A percentile compares a stretch with the other conserved stretches of the same genome.
phyloP scores from a whole-genome alignment of 2,797 vertebrate species.

The Paratrypauchen microcephalus region DNA sequence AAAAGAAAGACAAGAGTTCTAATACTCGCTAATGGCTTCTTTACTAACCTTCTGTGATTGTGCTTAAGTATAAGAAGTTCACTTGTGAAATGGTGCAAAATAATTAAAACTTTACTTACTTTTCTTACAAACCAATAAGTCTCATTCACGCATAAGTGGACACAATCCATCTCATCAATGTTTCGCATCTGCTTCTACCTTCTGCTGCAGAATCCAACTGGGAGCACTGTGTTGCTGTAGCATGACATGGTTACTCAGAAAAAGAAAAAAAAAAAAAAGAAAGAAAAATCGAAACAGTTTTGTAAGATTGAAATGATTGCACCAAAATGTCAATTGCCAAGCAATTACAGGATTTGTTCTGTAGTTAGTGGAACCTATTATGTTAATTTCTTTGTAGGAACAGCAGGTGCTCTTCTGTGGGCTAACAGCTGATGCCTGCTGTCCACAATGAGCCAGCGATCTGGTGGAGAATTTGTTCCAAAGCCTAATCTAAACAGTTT shows the following conservation, averaged over 20 bases:
- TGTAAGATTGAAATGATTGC: not conserved
- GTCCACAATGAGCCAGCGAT: conserved; percentile 1
- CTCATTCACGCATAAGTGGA: not conserved
- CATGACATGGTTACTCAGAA: not conserved
- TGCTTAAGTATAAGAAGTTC: not conserved
- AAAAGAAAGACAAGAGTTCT: not conserved
- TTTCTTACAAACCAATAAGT: not conserved
- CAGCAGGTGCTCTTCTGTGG: not conserved
- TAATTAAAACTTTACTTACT: not conserved
- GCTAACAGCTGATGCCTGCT: conserved; percentile 8
- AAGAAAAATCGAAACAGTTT: not conserved
- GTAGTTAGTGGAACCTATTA: not conserved
- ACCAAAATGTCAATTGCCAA: not conserved
- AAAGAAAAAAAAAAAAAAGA: not conserved
- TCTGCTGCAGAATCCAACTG: not conserved
- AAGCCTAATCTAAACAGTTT: not conserved
- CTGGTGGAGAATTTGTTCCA: not conserved
- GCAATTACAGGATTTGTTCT: not conserved
- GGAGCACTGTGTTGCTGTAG: not conserved
- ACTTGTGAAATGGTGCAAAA: not conserved
- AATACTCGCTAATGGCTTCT: too few relatives aligned
- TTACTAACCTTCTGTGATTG: too few relatives aligned
- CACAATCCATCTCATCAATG: not conserved
- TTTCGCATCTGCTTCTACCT: not conserved
- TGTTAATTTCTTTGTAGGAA: not conserved